Conservation (phyloP, 2,888 invertebrate species). For the Thera obeliscata region DNA sequence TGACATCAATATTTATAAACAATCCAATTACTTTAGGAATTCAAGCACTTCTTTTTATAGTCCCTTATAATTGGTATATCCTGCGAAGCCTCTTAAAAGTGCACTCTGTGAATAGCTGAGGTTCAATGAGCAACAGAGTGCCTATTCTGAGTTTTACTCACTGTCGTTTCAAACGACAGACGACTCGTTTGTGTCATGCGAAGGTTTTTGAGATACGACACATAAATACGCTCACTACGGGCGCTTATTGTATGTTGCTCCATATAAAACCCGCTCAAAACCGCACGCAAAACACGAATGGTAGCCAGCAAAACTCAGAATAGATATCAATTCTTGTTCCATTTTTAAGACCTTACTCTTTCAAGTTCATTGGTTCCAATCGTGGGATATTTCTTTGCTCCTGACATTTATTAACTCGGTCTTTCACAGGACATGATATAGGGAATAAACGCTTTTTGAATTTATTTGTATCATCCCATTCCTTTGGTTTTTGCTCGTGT, state of each 20-base stretch:
- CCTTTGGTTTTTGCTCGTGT: neutral
- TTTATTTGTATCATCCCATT: neutral
- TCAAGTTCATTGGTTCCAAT: slow-evolving; percentile 30
- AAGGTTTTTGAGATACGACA: no score
- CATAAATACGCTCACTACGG: no score
- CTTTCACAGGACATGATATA: slow-evolving; percentile 11
- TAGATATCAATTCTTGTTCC: slow-evolving; percentile 5
- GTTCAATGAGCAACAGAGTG: slow-evolving; percentile 13
- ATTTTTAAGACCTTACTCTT: slow-evolving; percentile 40
- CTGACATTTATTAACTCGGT: slow-evolving; percentile 33
- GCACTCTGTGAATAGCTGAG: slow-evolving; percentile 17
- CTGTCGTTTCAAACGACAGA: no score
- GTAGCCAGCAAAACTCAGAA: no score
- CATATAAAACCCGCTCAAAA: no score
- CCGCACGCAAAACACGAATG: no score
- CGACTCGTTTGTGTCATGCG: no score
- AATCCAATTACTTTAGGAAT: neutral
- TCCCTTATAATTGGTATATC: slow-evolving; percentile 12
- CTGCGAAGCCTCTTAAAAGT: slow-evolving; percentile 23
- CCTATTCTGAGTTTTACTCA: no score
- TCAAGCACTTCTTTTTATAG: neutral
- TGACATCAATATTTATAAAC: no score
- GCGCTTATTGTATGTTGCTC: no score
- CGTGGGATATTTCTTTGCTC: slow-evolving; percentile 18
- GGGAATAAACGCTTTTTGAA: neutral